Evolutionary conservation across 2,888 invertebrate species (phyloP).

Genomic region (Suillia variegata): DNA sequence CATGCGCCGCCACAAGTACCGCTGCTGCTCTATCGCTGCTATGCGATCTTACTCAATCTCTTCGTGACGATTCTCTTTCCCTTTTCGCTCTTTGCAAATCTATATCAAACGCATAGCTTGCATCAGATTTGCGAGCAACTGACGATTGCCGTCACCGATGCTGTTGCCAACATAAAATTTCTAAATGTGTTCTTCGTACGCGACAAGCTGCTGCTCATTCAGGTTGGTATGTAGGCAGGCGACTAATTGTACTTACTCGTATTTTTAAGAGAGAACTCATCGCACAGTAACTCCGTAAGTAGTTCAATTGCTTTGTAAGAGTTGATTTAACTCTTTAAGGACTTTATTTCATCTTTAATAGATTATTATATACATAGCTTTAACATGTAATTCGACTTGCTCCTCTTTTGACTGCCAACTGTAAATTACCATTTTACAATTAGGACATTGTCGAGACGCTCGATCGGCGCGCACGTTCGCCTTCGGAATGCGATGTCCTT

Average conservation of each 20-base stretch:
- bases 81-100: slow-evolving; percentile 44
- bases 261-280: too few relatives aligned
- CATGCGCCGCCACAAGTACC: slow-evolving; percentile 30
- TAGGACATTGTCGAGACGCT: slow-evolving; percentile 29
- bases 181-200: slow-evolving; percentile 48
- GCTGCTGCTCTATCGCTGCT: slow-evolving; percentile 29
- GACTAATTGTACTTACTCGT: too few relatives aligned
- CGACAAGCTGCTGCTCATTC: slow-evolving; percentile 38
- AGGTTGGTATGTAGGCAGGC: too few relatives aligned
- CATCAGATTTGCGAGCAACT: slow-evolving; percentile 51
- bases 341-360: too few relatives aligned
- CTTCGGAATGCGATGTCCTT: slow-evolving; percentile 36
- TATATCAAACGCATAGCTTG: slow-evolving; percentile 40
- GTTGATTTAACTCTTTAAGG: too few relatives aligned
- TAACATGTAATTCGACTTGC: slow-evolving; percentile 29
- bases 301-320: too few relatives aligned
- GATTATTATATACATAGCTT: too few relatives aligned
- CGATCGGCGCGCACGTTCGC: slow-evolving; percentile 29
- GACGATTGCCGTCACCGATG: slow-evolving; percentile 51
- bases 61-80: slow-evolving; percentile 51
- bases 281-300: too few relatives aligned
- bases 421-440: too few relatives aligned
- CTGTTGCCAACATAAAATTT: slow-evolving; percentile 51
- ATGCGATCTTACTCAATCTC: slow-evolving; percentile 40
- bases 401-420: too few relatives aligned